Evolutionary conservation across 1,140 invertebrate genomes (phyloP).

Genomic region (Cylas formicarius): DNA sequence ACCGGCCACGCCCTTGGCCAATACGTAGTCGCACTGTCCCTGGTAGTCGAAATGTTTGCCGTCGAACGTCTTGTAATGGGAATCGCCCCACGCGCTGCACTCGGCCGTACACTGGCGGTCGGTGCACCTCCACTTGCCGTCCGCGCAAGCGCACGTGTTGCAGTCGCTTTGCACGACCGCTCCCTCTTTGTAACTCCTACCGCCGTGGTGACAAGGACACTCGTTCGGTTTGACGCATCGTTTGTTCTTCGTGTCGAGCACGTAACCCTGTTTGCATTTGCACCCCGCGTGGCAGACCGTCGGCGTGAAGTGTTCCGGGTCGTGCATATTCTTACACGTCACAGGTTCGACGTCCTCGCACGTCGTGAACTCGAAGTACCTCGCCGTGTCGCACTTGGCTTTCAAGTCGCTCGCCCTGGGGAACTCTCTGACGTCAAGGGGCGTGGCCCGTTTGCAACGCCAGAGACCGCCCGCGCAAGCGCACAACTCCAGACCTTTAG

Average conservation of each 20-base stretch:
- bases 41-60: conserved; percentile 78
- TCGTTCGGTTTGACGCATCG: conserved; percentile 60
- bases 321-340: conserved; percentile 80
- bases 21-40: conserved; percentile 77
- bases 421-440: conserved; percentile 54
- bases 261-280: conserved; percentile 66
- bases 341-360: conserved; percentile 66
- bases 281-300: conserved; percentile 68
- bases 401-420: conserved; percentile 53
- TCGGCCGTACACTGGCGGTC: conserved; percentile 56
- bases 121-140: conserved; percentile 63
- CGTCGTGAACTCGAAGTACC: conserved; percentile 62
- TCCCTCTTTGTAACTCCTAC: conserved; percentile 70
- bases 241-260: conserved; percentile 59
- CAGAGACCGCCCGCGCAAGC: conserved; percentile 68
- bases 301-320: conserved; percentile 42
- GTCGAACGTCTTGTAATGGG: conserved; percentile 83
- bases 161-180: conserved; percentile 45
- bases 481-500: conserved; percentile 60
- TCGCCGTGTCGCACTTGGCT: conserved; percentile 51
- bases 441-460: conserved; percentile 60
- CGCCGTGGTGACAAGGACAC: conserved; percentile 85
- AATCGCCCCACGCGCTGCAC: conserved; percentile 78
- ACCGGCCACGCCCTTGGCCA: conserved; percentile 61
- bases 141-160: conserved; percentile 49